Evolutionary conservation across 2,888 invertebrate species (phyloP), one percentile per base, ranked within the genome.

Genomic region (Rotaria magnacalcarata): DNA sequence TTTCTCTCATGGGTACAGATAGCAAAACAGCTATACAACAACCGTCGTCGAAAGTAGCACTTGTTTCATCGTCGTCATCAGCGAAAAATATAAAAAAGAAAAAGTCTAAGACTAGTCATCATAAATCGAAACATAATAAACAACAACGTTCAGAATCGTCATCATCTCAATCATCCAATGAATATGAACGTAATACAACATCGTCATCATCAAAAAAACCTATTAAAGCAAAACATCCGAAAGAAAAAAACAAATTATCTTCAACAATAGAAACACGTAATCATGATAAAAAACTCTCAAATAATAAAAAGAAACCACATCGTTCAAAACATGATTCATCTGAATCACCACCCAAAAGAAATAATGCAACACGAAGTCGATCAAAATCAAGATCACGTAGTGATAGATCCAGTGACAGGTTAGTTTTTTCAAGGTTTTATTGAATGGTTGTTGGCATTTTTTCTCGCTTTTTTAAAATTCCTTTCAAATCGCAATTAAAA

Each of bases 1-100:
- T 67, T 67, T 67, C 67, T 67, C 67, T 67, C 67, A 67, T 67
- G 67, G 67, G 67, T 41, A 67, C 67, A 67, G 67, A 67, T 67
- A 67, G 67, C 67, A 67, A 67, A 67, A 67, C 67, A 34, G 34
- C 34, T 67, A 19, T 27, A 67, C 67, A 67, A 16, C 67, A 67
- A 34, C 67, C 67, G 34, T 67, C 67, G 5, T 67, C 67, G 19
- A 67, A 67, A 67, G 67, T 67, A 41, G 27, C 67, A 19, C 34
- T 67, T 67, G 67, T 67, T 34, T 27, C 67, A 6, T 67, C 67
- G 2, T 67, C 67, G 24, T 67, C 67, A 27, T 67, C 67, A 52
- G 11, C 14, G 19, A 67, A 67, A 67, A 67, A 67, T 41, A 16
- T 67, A 41, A 67, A 67, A 67, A 67, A 67, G 67, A 67, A 67